Conservation (phyloP, 2,113 vertebrate species). For the Carettochelys insculpta region DNA sequence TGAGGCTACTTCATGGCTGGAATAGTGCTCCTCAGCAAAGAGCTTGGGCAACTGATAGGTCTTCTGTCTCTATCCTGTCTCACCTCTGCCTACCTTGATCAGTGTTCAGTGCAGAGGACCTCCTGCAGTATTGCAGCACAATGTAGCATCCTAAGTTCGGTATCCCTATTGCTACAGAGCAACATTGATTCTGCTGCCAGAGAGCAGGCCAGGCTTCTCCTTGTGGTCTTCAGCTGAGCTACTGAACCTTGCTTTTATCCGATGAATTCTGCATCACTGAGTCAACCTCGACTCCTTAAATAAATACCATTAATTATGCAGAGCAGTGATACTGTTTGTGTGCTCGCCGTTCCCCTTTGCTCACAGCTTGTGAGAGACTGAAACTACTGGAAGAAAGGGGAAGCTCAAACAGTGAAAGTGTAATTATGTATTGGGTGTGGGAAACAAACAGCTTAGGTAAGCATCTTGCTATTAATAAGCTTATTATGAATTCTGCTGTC, state of each 20-base stretch:
- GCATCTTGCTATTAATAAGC: slow-evolving; percentile 37
- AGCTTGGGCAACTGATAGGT: background rate
- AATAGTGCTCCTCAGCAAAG: background rate
- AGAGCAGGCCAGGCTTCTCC: background rate
- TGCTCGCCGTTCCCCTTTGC: background rate
- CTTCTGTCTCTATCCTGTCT: background rate
- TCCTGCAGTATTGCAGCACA: background rate
- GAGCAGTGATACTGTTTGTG: background rate
- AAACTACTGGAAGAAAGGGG: slow-evolving; percentile 28
- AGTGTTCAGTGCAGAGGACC: background rate
- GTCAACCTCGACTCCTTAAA: background rate
- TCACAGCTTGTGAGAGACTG: background rate
- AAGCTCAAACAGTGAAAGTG: background rate
- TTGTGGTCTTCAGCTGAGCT: background rate
- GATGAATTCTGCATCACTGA: background rate
- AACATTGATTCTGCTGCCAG: background rate
- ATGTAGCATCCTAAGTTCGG: background rate
- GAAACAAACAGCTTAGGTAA: background rate
- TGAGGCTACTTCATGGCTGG: background rate
- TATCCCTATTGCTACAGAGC: background rate
- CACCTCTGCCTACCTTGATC: background rate
- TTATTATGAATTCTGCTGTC: slow-evolving; percentile 34
- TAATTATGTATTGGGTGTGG: background rate
- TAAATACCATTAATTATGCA: background rate
- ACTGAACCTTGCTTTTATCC: background rate